Evolutionary conservation across 2,888 invertebrate genomes (phyloP).

Genomic region (Torymus aiolomorphi): DNA sequence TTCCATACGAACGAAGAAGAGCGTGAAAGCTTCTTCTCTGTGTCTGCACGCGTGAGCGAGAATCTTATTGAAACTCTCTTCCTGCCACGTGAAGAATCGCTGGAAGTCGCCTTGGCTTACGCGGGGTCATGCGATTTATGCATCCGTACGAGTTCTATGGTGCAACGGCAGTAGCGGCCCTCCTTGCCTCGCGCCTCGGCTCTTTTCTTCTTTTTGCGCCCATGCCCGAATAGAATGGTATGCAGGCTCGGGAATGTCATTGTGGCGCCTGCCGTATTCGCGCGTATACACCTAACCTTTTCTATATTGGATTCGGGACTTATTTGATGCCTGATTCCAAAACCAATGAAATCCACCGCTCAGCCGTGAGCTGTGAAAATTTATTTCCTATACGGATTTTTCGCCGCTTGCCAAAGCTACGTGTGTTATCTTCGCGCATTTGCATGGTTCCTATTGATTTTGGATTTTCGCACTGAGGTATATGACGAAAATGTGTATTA

Average conservation of each 20-base stretch:
- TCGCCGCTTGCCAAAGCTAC: not conserved
- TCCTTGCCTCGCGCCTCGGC: too few species aligned
- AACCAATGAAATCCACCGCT: conserved; percentile 24
- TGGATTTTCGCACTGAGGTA: too few species aligned
- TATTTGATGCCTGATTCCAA: conserved; percentile 37
- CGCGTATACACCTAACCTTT: conserved; percentile 9
- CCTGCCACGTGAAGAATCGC: conserved; percentile 47
- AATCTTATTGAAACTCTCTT: conserved; percentile 64
- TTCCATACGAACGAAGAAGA: conserved; percentile 41
- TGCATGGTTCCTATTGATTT: too few species aligned
- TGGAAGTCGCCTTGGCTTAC: conserved; percentile 34
- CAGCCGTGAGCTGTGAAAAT: not conserved
- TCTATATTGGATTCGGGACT: conserved; percentile 48
- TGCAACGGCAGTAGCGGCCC: too few species aligned
- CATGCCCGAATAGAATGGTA: too few species aligned
- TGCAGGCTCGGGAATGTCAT: too few species aligned
- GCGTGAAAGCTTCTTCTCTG: conserved; percentile 32
- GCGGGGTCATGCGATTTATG: conserved; percentile 39
- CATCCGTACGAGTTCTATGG: not conserved
- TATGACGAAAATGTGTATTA: too few species aligned
- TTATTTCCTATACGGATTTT: conserved; percentile 21
- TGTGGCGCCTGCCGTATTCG: not conserved
- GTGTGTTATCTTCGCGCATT: too few species aligned
- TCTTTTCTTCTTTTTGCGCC: too few species aligned
- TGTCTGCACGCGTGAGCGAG: conserved; percentile 50